Evolutionary conservation across 2,797 vertebrate species (phyloP), one percentile per base, ranked within the genome.

Genomic region (Phrynocephalus vlangalii): DNA sequence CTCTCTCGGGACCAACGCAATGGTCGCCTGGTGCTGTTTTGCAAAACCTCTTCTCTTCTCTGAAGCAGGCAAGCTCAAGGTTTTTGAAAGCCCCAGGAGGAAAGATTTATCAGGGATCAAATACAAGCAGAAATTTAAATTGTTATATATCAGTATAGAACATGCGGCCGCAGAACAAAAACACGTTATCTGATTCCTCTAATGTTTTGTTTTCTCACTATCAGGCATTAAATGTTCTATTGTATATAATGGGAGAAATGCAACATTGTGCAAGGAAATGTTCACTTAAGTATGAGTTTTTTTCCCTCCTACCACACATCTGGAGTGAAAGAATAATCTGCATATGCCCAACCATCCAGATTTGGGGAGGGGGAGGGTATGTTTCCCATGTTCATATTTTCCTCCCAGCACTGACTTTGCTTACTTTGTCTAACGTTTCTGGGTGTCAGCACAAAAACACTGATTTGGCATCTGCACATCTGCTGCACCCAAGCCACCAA

Each of bases 11-110:
- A 56, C 52, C 60, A 44, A 82, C 24, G 28, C 6, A 38, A 82
- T n/a, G 71, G 71, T 28, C 6, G 3, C 67, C 68, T 38, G 66
- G 22, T 15, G 16, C 1, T 10, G 38, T 26, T 71, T 77, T 82
- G 28, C 63, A 60, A 52, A 72, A 26, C 20, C 38, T 30, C 10
- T 15, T n/a, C 78, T 11, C 33, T 76, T 22, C 52, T 44, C 33
- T n/a, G 28, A 18, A 81, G 8, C 20, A 30, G 26, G 56, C 38
- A 72, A 70, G 28, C 56, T 79, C 30, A 76, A 68, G 22, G 28
- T 85, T 85, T 44, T 75, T 5, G 70, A 85, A 81, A 85, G 30
- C 33, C 73, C n/a, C 56, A 85, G 30, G 20, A 75, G 28, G 60
- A 70, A 26, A 22, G 71, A 50, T 63, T 68, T 60, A 75, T 28